Evolutionary conservation across 1,140 invertebrate species (phyloP).

Genomic region (Triops cancriformis): DNA sequence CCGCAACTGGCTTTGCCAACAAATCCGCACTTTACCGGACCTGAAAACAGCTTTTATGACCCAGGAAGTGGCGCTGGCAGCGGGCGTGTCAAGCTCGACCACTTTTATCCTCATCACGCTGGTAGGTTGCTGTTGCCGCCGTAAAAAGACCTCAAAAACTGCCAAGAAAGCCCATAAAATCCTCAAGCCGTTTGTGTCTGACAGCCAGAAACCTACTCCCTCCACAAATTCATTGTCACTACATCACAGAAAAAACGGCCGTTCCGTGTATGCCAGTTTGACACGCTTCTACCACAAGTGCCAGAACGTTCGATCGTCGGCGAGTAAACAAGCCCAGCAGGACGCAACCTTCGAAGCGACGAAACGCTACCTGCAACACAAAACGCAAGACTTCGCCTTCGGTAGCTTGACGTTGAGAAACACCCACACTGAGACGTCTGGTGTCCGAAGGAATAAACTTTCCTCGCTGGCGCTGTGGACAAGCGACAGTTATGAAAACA

Average conservation of each 20-base stretch:
- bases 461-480: neutral
- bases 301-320: neutral
- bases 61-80: constrained; percentile 28
- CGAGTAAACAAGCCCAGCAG: neutral
- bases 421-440: no score
- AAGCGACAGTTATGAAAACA: neutral
- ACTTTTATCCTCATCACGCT: constrained; percentile 26
- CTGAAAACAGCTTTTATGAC: constrained; percentile 15
- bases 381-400: neutral
- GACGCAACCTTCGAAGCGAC: neutral
- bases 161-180: constrained; percentile 18
- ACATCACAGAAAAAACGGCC: neutral
- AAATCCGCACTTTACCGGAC: constrained; percentile 23
- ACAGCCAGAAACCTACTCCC: neutral
- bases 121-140: constrained; percentile 28
- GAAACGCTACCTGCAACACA: neutral
- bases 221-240: neutral
- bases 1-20: constrained; percentile 19
- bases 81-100: constrained; percentile 23
- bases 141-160: constrained; percentile 20
- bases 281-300: neutral
- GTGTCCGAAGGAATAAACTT: neutral
- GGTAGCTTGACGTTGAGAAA: neutral
- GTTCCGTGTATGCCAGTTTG: neutral
- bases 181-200: neutral